A percentile compares a stretch with the other conserved stretches of the same genome.
Conservation (phyloP, 2,797 vertebrate genomes). For the Varecia variegata region DNA sequence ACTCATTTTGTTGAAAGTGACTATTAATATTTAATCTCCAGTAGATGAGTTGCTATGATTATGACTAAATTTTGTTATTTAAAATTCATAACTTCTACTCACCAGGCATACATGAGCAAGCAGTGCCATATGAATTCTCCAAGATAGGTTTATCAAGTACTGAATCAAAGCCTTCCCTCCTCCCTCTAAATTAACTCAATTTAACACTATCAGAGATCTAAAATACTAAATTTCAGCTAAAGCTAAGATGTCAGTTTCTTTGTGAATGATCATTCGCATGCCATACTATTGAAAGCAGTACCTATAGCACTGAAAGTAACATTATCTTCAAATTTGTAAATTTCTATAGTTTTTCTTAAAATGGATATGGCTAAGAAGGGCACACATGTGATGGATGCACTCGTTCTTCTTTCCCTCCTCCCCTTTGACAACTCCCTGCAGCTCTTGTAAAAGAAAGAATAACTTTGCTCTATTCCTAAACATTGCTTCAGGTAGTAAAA, state of each 20-base stretch:
- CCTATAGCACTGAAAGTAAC: neutral
- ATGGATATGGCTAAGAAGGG: neutral
- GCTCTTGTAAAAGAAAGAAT: neutral
- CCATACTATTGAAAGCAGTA: neutral
- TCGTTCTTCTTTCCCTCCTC: neutral
- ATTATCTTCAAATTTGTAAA: slow-evolving; percentile 27
- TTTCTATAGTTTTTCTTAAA: neutral
- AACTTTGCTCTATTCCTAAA: neutral
- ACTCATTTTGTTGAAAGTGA: slow-evolving; percentile 55
- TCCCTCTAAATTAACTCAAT: slow-evolving; percentile 55
- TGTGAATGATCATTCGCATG: slow-evolving; percentile 34
- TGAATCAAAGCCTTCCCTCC: slow-evolving; percentile 39
- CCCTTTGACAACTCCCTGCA: neutral
- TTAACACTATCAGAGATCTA: slow-evolving; percentile 19
- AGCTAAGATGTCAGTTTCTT: slow-evolving; percentile 50
- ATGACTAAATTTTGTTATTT: slow-evolving; percentile 44
- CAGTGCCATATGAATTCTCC: slow-evolving; percentile 19
- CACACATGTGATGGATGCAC: neutral
- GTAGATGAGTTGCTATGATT: slow-evolving; percentile 56
- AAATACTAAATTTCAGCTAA: slow-evolving; percentile 43
- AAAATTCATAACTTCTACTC: slow-evolving; percentile 53
- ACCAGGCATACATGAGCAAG: slow-evolving; percentile 47
- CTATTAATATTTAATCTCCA: slow-evolving; percentile 63
- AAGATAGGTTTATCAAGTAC: slow-evolving; percentile 47
- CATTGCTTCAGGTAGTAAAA: neutral